These are phyloP conservation scores for Drosophila pseudotalamancana DNA, from an alignment of 2,888 invertebrate species.

Conservation along the genomic window DNA sequence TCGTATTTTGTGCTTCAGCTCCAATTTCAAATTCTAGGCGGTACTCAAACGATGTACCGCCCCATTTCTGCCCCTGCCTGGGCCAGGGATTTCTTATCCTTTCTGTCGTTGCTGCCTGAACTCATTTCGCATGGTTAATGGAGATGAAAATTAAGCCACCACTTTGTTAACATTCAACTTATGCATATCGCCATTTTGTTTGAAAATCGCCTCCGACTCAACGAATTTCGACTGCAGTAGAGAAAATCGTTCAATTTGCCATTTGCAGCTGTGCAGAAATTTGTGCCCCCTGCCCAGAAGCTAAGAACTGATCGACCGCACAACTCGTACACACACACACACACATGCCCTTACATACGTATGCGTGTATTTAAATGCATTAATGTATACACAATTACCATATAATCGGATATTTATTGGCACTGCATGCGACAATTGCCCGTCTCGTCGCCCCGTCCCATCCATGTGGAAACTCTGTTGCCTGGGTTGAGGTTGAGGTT, in stretches of 20 bases:
- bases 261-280: constrained; percentile 69
- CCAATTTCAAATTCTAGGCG: constrained; percentile 58
- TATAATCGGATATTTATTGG: constrained; percentile 76
- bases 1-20: constrained; percentile 54
- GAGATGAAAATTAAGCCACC: constrained; percentile 80
- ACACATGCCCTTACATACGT: neutral
- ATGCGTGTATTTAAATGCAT: neutral
- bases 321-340: constrained; percentile 13
- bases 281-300: neutral
- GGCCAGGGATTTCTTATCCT: constrained; percentile 59
- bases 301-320: constrained; percentile 30
- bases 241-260: constrained; percentile 23
- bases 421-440: constrained; percentile 76
- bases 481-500: constrained; percentile 22
- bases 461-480: constrained; percentile 1
- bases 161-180: constrained; percentile 8
- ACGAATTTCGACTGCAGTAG: neutral
- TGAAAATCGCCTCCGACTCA: neutral
- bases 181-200: constrained; percentile 49
- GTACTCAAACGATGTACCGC: constrained; percentile 53
- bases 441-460: constrained; percentile 6
- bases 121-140: constrained; percentile 80
- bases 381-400: constrained; percentile 66
- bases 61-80: neutral
- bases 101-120: constrained; percentile 55